Evolutionary conservation across 2,113 vertebrate species (phyloP), one percentile per base, ranked within the genome.

Genomic region (Epinephelus fuscoguttatus): DNA sequence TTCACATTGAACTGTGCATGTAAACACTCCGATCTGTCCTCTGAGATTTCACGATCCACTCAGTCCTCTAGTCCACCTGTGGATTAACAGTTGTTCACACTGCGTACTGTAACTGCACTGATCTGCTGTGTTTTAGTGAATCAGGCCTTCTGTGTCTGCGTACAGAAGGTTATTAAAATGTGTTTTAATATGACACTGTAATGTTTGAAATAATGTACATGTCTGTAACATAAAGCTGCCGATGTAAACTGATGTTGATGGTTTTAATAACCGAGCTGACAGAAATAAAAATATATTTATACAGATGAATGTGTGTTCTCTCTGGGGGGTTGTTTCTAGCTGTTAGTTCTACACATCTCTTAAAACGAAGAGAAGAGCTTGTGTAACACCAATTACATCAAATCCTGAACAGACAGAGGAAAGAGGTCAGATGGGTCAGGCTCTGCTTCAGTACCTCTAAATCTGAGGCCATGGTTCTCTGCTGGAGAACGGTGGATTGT

Each of bases 241-340:
- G 4, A 5, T 45, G 49, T 71, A 69, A 73, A 81, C 57, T 85
- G 63, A 68, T 75, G 70, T 76, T 78, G 40, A 71, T 60, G 69
- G 59, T 79, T 82, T 82, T 75, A 68, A 73, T 57, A 73, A 73
- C 71, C 77, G 79, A 70, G 45, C 70, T 78, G 37, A 80, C 18
- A 23, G 59, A 33, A 83, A 70, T 87, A 82, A 84, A 90, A 67
- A 76, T 76, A 56, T 84, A 75, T 92, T 90, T 90, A 86, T 84
- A 59, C 74, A 37, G 2, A 70, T 61, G 21, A 33, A 57, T 63
- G 10, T 15, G 0, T 2, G 13, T 7, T 78, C 25, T 76, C 27
- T 49, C 18, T 50, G 42, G 2, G 33, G 33, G 33, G 33, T 37
- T 27, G 27, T 3, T 27, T 27, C 27, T 4, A 27, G 27, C 27